Conservation (phyloP, 2,113 vertebrate species). For the Phoenicopterus ruber region DNA sequence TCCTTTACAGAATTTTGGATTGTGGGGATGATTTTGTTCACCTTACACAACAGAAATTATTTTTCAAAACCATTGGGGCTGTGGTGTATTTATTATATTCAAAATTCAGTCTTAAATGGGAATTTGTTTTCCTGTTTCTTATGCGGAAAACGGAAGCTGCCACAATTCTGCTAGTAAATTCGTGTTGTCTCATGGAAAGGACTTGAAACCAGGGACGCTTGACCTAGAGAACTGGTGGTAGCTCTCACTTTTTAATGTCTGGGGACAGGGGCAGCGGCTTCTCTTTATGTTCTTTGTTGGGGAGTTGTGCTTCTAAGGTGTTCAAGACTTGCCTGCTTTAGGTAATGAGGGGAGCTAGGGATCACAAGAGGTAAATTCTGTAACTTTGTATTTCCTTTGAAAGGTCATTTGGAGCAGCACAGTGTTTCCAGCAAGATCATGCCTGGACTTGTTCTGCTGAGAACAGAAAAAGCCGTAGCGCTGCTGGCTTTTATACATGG, state of each 20-base stretch:
- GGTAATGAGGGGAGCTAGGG: background rate
- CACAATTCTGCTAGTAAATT: background rate
- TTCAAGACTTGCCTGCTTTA: background rate
- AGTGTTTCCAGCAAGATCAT: background rate
- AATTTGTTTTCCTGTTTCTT: background rate
- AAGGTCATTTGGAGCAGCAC: background rate
- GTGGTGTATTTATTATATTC: background rate
- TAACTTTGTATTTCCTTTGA: background rate
- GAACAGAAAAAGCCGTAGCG: background rate
- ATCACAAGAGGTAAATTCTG: background rate
- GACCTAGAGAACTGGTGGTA: background rate
- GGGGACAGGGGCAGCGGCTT: background rate
- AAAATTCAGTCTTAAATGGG: background rate
- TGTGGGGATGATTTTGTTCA: background rate
- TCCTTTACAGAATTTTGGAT: background rate
- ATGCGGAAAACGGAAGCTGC: background rate
- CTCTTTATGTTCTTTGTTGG: background rate
- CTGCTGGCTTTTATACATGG: background rate
- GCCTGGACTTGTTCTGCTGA: background rate
- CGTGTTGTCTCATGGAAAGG: background rate
- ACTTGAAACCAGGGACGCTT: background rate
- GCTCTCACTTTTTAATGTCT: background rate
- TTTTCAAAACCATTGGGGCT: background rate
- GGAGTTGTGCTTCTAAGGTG: background rate
- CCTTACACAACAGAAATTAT: background rate